Base-by-base conservation (phyloP, 2,797 vertebrate genomes). In the Rhinichthys osculus region DNA sequence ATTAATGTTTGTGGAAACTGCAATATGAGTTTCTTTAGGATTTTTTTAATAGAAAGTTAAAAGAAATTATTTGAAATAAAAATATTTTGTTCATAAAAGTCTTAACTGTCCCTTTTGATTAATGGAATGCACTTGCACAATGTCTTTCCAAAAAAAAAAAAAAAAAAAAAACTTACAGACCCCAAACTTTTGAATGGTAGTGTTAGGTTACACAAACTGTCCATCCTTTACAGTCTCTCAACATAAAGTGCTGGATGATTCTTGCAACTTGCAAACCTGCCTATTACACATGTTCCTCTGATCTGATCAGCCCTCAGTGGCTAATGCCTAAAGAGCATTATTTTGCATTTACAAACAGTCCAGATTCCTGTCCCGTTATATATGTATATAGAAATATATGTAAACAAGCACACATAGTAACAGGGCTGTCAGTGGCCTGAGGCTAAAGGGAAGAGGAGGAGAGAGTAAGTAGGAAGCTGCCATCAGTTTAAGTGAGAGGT, bases 401-500 rank as follows among this genome's bases (percentile, higher is more conserved):
- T 50, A 71, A 35, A 67, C 4, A 3, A 59, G 54, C n/a, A 40
- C n/a, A 40, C 57, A 85, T 27, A 72, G 52, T 44, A 59, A 73
- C 67, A 54, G 35, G 27, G 13, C 62, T 77, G 57, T 74, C 78
- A 74, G 5, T 42, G 38, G 59, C 85, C 47, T 0, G 6, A 71
- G 38, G 83, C 66, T 35, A n/a, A 85, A 85, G 66, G 1, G 17
- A 71, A 71, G 40, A 42, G 35, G 52, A 30, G n/a, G n/a, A 70
- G 64, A 35, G 83, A 85, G 77, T 33, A 47, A 79, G 83, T 35
- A 11, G 11, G 7, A 70, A 85, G 27, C 52, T 40, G 6, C 33
- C 76, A 78, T 50, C 50, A 52, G 71, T 79, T 42, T 73, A 44
- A 84, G 77, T n/a, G 54, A 83, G 76, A 35, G 38, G 27, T 62